These are phyloP conservation scores for Seira sanloemensis DNA, from an alignment of 2,888 invertebrate genomes.

Conservation along the genomic window DNA sequence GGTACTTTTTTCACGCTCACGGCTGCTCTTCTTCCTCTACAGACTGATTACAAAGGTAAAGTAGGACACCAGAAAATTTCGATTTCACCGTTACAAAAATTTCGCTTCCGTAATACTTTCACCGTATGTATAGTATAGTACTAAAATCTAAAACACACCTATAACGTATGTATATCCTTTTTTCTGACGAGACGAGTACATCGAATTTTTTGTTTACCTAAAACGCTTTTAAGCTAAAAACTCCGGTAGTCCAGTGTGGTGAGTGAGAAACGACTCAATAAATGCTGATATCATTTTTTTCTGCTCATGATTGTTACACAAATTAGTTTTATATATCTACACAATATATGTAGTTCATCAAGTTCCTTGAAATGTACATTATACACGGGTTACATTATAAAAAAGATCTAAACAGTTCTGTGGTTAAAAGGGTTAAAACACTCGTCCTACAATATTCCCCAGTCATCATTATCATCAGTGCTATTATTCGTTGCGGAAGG, in stretches of 20 bases:
- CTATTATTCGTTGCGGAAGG: not conserved
- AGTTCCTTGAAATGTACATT: not conserved
- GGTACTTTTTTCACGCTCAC: too few relatives aligned
- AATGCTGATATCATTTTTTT: not conserved
- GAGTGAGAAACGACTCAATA: not conserved
- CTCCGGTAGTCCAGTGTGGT: too few relatives aligned
- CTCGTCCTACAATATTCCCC: not conserved
- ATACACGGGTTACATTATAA: not conserved
- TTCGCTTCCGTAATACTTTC: too few relatives aligned
- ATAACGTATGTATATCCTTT: too few relatives aligned
- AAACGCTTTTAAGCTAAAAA: too few relatives aligned
- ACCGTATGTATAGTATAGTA: not conserved
- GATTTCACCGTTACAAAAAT: too few relatives aligned
- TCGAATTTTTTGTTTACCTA: not conserved
- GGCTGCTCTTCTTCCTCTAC: too few relatives aligned
- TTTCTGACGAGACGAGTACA: not conserved
- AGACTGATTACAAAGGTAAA: too few relatives aligned
- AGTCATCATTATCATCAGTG: not conserved
- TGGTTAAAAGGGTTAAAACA: not conserved
- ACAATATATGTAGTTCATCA: not conserved
- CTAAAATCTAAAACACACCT: too few relatives aligned
- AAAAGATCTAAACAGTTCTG: not conserved
- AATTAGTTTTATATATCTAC: not conserved
- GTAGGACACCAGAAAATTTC: too few relatives aligned
- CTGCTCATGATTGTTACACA: not conserved